phyloP scores from a whole-genome alignment of 2,888 invertebrate species.

The Phorcus lineatus region DNA sequence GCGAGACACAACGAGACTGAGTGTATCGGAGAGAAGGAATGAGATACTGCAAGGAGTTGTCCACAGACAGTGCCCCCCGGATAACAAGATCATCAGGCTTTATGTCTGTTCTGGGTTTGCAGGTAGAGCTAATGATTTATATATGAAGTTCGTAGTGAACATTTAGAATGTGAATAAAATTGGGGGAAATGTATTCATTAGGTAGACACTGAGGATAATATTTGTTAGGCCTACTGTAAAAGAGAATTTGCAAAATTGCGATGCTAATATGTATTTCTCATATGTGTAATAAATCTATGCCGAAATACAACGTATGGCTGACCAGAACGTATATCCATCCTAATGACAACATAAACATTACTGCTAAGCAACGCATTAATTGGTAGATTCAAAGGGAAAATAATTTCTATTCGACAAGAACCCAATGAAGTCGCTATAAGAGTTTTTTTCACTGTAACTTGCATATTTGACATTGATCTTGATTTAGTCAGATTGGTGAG shows the following conservation, averaged over 20 bases:
- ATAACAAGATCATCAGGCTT: slow-evolving; percentile 54
- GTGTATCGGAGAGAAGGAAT: slow-evolving; percentile 51
- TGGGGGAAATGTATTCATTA: neutral
- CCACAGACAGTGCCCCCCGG: slow-evolving; percentile 54
- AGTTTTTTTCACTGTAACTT: no score
- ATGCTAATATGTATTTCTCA: neutral
- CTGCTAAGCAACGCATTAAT: no score
- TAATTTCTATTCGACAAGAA: no score
- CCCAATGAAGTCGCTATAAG: no score
- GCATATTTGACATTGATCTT: no score
- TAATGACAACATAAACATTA: no score
- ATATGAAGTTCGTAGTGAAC: no score
- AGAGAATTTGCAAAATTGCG: neutral
- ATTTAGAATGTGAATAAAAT: neutral
- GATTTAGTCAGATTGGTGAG: no score
- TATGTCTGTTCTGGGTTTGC: slow-evolving; percentile 62
- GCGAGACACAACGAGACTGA: slow-evolving; percentile 54
- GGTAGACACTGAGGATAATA: neutral
- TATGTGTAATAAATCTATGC: neutral
- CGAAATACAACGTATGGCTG: no score
- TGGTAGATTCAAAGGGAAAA: no score
- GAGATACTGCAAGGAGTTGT: slow-evolving; percentile 61
- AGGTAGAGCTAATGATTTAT: slow-evolving; percentile 46
- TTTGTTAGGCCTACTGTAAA: neutral
- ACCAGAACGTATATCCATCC: no score